phyloP scores from a whole-genome alignment of 1,140 invertebrate species.

The Trichogramma pretiosum region DNA sequence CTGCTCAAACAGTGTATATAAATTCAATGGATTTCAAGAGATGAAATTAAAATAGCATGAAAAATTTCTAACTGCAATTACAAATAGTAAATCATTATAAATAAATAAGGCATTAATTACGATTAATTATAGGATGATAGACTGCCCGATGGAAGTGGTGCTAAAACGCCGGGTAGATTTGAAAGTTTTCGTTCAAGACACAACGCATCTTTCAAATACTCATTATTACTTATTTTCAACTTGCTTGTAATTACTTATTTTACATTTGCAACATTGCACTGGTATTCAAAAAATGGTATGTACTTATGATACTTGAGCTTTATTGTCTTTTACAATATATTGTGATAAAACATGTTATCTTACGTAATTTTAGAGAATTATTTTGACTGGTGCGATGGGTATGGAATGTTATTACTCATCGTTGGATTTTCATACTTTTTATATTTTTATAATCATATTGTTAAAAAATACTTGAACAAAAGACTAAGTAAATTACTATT shows the following conservation, averaged over 20 bases:
- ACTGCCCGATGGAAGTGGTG: not conserved
- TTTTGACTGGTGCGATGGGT: conserved; percentile 56
- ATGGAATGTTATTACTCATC: conserved; percentile 64
- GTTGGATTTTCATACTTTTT: conserved; percentile 53
- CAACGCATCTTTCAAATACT: not conserved
- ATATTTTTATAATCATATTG: conserved; percentile 56
- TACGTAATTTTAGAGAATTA: too few species aligned
- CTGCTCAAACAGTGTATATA: too few species aligned
- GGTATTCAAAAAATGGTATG: too few species aligned
- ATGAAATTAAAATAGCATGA: too few species aligned
- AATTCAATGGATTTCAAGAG: too few species aligned
- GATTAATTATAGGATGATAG: conserved; percentile 2
- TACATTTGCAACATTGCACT: too few species aligned
- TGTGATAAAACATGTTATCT: too few species aligned
- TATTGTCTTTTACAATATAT: too few species aligned
- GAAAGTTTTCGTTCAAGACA: not conserved
- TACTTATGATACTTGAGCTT: too few species aligned
- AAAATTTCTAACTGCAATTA: too few species aligned
- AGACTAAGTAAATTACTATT: conserved; percentile 24
- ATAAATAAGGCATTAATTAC: too few species aligned
- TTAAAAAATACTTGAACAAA: conserved; percentile 52
- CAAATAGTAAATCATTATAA: too few species aligned
- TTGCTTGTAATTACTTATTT: conserved; percentile 8
- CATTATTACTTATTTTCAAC: conserved; percentile 9
- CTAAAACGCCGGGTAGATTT: not conserved